A percentile compares a stretch with the other conserved stretches of the same genome.
Evolutionary conservation across 2,888 invertebrate species (phyloP).

Genomic region (Andrena hattorfiana): DNA sequence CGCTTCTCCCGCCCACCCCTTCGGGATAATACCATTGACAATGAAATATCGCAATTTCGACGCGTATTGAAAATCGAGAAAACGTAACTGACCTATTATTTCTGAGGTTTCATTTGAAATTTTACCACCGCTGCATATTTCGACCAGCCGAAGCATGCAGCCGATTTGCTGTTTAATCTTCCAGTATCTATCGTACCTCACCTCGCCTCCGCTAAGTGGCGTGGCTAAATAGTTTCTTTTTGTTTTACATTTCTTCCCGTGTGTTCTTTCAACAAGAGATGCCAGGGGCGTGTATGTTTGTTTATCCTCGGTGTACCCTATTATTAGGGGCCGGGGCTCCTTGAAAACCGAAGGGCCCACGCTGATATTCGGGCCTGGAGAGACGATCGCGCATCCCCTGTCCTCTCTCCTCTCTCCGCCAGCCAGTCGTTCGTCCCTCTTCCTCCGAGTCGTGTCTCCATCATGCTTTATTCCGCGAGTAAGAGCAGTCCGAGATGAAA

Average conservation of each 20-base stretch:
- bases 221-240: conserved; percentile 63
- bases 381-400: conserved; percentile 64
- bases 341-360: conserved; percentile 74
- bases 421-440: conserved; percentile 28
- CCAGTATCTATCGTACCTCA: conserved; percentile 52
- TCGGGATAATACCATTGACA: background rate
- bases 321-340: conserved; percentile 80
- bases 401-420: conserved; percentile 33
- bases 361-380: conserved; percentile 66
- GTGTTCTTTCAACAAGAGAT: conserved; percentile 78
- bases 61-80: background rate
- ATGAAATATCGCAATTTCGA: background rate
- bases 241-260: conserved; percentile 61
- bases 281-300: conserved; percentile 85
- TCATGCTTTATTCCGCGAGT: conserved; percentile 40
- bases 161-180: conserved; percentile 36
- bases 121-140: background rate
- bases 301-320: conserved; percentile 84
- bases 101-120: background rate
- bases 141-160: background rate
- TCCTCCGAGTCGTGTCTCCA: conserved; percentile 35
- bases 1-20: too few relatives aligned
- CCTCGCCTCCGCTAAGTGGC: conserved; percentile 63
- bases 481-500: conserved; percentile 37
- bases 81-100: too few relatives aligned